Evolutionary conservation across 1,140 invertebrate species (phyloP).

Genomic region (Aphelinus atriplicis): DNA sequence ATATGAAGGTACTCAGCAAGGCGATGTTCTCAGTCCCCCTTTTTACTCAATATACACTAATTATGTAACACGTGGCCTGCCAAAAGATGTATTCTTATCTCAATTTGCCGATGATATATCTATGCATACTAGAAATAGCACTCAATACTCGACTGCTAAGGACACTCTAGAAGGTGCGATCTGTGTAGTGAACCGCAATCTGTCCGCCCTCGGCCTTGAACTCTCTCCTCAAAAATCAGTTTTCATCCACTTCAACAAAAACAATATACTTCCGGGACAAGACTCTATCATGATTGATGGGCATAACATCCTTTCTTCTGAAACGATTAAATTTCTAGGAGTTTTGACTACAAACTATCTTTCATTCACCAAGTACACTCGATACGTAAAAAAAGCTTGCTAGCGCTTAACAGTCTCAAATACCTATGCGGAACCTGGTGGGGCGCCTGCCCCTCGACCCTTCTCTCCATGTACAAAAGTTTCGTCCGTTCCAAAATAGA

Average conservation of each 20-base stretch:
- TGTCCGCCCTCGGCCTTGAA: not conserved
- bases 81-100: not conserved
- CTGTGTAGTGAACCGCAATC: not conserved
- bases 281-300: not conserved
- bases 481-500: not conserved
- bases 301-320: not conserved
- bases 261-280: not conserved
- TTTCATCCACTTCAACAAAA: not conserved
- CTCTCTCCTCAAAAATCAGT: not conserved
- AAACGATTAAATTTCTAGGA: not conserved
- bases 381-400: too few species aligned
- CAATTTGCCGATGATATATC: conserved; percentile 5
- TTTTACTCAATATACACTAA: conserved; percentile 1
- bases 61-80: not conserved
- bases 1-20: not conserved
- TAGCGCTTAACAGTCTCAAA: not conserved
- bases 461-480: not conserved
- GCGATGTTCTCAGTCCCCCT: conserved; percentile 1
- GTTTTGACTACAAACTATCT: not conserved
- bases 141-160: not conserved
- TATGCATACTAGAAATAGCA: not conserved
- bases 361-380: too few species aligned
- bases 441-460: not conserved
- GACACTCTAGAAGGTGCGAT: not conserved
- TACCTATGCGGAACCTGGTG: not conserved